Percentiles rank a stretch among this genome's conserved stretches.
Conservation (phyloP, 1,140 invertebrate species). For the Sarcophaga bullata region DNA sequence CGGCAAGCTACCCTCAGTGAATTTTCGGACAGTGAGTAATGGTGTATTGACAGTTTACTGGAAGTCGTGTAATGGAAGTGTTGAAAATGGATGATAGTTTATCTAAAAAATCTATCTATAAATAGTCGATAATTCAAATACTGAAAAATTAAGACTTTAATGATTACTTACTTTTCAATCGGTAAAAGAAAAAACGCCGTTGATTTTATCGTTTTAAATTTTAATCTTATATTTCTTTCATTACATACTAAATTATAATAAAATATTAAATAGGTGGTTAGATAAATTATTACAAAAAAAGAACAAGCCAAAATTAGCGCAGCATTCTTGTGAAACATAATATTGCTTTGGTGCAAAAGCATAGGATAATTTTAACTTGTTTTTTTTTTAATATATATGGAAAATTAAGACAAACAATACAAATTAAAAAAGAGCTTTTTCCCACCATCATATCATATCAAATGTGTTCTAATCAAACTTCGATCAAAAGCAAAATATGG, state of each 20-base stretch:
- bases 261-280: conserved; percentile 36
- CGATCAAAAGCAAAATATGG: background rate
- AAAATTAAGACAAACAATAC: conserved; percentile 41
- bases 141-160: no score
- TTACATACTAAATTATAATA: conserved; percentile 34
- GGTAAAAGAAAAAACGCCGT: background rate
- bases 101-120: no score
- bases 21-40: no score
- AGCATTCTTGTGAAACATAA: background rate
- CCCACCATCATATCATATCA: background rate
- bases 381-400: conserved; percentile 2
- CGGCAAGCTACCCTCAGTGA: no score
- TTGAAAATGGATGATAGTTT: no score
- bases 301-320: conserved; percentile 29
- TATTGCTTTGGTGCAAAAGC: conserved; percentile 7
- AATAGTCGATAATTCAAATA: no score
- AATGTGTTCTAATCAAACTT: background rate
- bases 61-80: no score
- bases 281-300: conserved; percentile 30
- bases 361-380: conserved; percentile 30
- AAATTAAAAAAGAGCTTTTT: conserved; percentile 36
- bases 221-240: conserved; percentile 26
- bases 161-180: background rate
- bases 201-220: background rate
- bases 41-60: no score